phyloP scores from a whole-genome alignment of 2,797 vertebrate species.

The Melanotaenia nigrans region DNA sequence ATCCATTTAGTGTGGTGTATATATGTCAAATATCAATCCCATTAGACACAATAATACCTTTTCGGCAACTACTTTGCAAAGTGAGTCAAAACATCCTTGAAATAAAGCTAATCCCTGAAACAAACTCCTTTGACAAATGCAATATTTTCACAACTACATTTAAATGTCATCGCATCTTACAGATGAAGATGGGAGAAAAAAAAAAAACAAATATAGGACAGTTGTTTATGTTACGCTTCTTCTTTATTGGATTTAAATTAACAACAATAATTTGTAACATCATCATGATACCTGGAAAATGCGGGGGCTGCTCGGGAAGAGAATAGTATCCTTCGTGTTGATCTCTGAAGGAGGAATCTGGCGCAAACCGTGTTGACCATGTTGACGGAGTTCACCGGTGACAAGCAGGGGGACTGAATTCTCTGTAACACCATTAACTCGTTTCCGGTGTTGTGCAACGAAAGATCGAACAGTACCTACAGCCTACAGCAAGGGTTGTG shows the following conservation, averaged over 20 bases:
- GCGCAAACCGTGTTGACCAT: slow-evolving; percentile 65
- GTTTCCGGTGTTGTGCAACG: slow-evolving; percentile 56
- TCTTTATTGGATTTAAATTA: neutral
- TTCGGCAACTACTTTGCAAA: neutral
- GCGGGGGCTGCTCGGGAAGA: slow-evolving; percentile 30
- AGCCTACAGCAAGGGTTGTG: too few relatives aligned
- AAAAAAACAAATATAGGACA: neutral
- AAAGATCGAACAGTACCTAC: slow-evolving; percentile 28
- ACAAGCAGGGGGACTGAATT: slow-evolving; percentile 41
- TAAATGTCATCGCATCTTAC: neutral
- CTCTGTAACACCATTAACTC: slow-evolving; percentile 44
- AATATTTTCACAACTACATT: neutral
- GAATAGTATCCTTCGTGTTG: slow-evolving; percentile 45
- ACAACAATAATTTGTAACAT: neutral
- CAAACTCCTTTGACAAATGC: neutral
- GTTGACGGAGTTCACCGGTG: slow-evolving; percentile 25
- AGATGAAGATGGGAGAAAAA: neutral
- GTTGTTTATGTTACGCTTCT: neutral
- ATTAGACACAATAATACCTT: neutral
- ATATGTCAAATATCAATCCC: neutral
- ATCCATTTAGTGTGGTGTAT: neutral
- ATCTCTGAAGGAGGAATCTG: slow-evolving; percentile 65
- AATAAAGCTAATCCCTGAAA: neutral
- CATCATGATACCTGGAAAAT: slow-evolving; percentile 60
- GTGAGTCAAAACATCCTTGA: neutral